These are phyloP conservation scores for Bembecia ichneumoniformis DNA, from an alignment of 2,888 invertebrate species.

Conservation along the genomic window DNA sequence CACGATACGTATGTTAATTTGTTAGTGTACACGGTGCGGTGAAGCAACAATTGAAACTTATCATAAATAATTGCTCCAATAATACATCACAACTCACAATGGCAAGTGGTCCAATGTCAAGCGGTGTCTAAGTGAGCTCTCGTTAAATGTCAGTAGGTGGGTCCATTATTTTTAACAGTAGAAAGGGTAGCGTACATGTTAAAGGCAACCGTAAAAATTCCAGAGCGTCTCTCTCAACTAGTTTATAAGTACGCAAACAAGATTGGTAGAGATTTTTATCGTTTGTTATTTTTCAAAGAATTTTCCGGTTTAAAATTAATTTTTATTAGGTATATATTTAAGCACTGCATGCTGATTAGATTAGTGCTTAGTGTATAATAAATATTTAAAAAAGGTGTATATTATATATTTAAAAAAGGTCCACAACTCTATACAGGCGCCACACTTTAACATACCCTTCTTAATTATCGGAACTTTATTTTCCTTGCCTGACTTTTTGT, in stretches of 20 bases:
- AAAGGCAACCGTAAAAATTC: conserved; percentile 26
- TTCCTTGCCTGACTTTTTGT: conserved; percentile 56
- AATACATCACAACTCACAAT: conserved; percentile 29
- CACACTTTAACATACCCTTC: conserved; percentile 50
- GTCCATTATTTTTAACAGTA: conserved; percentile 20
- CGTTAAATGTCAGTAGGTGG: conserved; percentile 55
- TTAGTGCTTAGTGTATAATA: no score
- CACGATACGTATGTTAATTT: conserved; percentile 25
- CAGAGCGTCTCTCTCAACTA: conserved; percentile 22
- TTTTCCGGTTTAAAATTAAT: no score
- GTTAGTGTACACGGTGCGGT: conserved; percentile 24
- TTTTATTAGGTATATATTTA: no score
- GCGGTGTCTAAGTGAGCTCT: conserved; percentile 29
- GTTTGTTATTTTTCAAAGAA: no score
- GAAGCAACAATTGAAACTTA: conserved; percentile 31
- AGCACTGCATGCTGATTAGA: no score
- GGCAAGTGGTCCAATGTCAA: conserved; percentile 46
- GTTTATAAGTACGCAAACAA: conserved; percentile 1
- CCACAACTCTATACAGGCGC: conserved; percentile 5
- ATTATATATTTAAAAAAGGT: conserved; percentile 2
- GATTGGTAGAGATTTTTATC: neutral
- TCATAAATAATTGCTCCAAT: conserved; percentile 24
- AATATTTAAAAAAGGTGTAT: no score
- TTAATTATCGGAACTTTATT: conserved; percentile 46
- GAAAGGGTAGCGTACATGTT: conserved; percentile 27